A percentile compares a stretch with the other conserved stretches of the same genome.
Evolutionary conservation across 2,113 vertebrate species (phyloP).

Genomic region (Trochalopteron elliotii): DNA sequence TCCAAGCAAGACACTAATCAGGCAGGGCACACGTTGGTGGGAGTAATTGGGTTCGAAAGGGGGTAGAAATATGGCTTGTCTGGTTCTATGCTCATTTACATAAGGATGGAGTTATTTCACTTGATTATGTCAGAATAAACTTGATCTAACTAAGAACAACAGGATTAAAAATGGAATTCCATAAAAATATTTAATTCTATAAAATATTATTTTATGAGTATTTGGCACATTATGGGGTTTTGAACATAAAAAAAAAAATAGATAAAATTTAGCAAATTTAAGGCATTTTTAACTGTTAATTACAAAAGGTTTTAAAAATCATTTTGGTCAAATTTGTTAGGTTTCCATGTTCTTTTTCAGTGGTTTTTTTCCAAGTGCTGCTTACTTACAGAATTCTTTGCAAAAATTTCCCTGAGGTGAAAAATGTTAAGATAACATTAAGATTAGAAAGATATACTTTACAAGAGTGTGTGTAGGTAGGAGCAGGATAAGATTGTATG

Average conservation of each 20-base stretch:
- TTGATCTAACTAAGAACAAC: background rate
- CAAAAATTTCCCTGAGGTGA: background rate
- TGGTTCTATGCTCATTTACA: background rate
- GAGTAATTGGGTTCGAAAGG: background rate
- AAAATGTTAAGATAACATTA: constrained; percentile 41
- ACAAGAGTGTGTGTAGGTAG: constrained; percentile 33
- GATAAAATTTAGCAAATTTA: background rate
- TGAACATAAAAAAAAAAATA: background rate
- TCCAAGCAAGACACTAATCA: background rate
- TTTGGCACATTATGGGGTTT: background rate
- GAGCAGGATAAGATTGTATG: background rate
- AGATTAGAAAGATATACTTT: constrained; percentile 43
- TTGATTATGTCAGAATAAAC: background rate
- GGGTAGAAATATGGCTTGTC: background rate
- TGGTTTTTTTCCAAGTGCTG: background rate
- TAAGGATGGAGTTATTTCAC: background rate
- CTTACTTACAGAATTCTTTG: background rate
- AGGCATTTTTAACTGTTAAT: background rate
- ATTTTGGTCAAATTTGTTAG: background rate
- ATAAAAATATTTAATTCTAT: background rate
- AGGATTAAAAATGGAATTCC: background rate
- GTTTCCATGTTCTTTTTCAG: background rate
- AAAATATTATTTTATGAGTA: background rate
- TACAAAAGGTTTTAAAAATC: background rate
- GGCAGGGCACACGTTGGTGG: background rate